Base-by-base conservation (phyloP, 2,797 vertebrate species). In the Fundulus diaphanus region DNA sequence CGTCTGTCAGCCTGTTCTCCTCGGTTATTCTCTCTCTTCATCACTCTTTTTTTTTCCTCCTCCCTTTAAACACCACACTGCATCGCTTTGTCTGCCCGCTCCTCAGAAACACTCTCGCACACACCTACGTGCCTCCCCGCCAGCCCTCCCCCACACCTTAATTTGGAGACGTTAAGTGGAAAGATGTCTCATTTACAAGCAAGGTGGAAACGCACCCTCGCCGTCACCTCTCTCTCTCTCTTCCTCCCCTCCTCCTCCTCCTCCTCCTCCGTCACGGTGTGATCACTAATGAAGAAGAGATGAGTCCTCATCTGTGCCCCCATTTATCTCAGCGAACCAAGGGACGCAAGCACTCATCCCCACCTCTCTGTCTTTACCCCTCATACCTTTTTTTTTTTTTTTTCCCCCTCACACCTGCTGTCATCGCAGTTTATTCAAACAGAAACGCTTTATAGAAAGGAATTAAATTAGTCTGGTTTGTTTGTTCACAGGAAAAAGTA, bases 251-350 rank as follows among this genome's bases (percentile, higher is more conserved):
- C 44, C 44, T 40, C 20, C 61, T 65, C 35, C 37, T 44, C 71
- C 67, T 85, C 84, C 81, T 89, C 85, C 72, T 90, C 83, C 86
- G 91, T 93, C 93, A 93, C 79, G 84, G 92, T 93, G 89, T 92
- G 92, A 93, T 90, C 92, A 90, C 90, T 94, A 94, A 95, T 94
- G 94, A 94, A 94, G 93, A 92, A 92, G 92, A 92, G 92, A 94
- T 90, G 92, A 94, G 90, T 94, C 91, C 88, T 94, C 91, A 87
- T 80, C 89, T 82, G 85, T 90, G 91, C 89, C 89, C 88, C 88
- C 90, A 94, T 95, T 95, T 93, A 92, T 94, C 90, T 93, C 86
- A 68, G 89, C 77, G 74, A 73, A 80, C 85, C 86, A 77, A 81
- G 89, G 85, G 87, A 91, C 84, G 82, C 73, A 37, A 79, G 79